These are phyloP conservation scores for Cantharis lateralis DNA, from an alignment of 2,888 invertebrate species.

Conservation along the genomic window DNA sequence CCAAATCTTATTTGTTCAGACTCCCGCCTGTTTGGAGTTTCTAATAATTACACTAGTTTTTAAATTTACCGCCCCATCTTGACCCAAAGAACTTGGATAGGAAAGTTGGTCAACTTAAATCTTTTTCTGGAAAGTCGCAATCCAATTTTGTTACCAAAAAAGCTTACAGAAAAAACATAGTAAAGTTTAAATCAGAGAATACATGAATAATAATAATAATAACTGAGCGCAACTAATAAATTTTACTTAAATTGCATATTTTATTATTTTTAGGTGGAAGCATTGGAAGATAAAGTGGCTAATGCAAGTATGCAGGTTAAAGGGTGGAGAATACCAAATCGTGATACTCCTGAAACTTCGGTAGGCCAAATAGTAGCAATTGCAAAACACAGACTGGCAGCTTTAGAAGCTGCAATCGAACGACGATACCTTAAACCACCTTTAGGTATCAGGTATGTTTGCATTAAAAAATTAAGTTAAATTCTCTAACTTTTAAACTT, in stretches of 20 bases:
- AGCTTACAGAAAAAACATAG: no score
- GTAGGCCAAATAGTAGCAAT: constrained; percentile 61
- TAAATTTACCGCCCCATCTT: no score
- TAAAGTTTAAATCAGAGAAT: no score
- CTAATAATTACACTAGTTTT: no score
- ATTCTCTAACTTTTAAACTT: background rate
- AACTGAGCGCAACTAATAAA: background rate
- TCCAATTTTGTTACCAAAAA: no score
- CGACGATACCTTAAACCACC: constrained; percentile 92
- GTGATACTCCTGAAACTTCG: constrained; percentile 61
- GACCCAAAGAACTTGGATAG: no score
- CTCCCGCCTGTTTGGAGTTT: no score
- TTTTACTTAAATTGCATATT: background rate
- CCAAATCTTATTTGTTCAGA: no score
- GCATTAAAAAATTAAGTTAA: background rate
- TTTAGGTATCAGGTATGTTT: constrained; percentile 67
- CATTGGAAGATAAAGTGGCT: constrained; percentile 85
- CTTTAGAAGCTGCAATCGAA: constrained; percentile 89
- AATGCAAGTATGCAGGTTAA: constrained; percentile 90
- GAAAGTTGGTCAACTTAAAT: no score
- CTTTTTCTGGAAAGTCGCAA: no score
- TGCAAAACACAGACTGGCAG: constrained; percentile 74
- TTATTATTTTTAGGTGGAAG: constrained; percentile 67
- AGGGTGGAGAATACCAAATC: constrained; percentile 78
- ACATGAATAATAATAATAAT: no score